Evolutionary conservation across 2,113 vertebrate genomes (phyloP).

Genomic region (Cromileptes altivelis): DNA sequence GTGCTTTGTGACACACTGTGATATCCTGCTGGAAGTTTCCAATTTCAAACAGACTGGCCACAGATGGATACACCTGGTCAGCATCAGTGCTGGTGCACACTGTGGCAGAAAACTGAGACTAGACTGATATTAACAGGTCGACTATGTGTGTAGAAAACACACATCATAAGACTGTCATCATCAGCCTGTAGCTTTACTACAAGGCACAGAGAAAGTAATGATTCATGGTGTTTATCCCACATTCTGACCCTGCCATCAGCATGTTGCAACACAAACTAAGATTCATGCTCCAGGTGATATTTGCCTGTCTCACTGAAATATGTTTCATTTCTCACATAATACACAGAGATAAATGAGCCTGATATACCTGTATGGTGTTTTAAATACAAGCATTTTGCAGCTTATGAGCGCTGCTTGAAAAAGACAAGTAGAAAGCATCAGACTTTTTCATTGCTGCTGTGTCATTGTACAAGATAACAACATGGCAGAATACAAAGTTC

Average conservation of each 20-base stretch:
- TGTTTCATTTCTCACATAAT: not conserved
- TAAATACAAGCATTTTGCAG: not conserved
- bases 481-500: not conserved
- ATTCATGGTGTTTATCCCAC: not conserved
- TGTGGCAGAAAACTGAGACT: slow-evolving; percentile 2
- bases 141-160: not conserved
- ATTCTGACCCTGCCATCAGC: not conserved
- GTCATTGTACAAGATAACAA: not conserved
- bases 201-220: not conserved
- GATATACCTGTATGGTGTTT: not conserved
- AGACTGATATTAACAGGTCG: not conserved
- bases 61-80: slow-evolving; percentile 17
- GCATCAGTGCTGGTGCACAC: not conserved
- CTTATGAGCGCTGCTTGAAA: not conserved
- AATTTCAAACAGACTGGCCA: not conserved
- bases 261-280: not conserved
- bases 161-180: not conserved
- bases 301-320: not conserved
- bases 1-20: not conserved
- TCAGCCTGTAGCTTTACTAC: not conserved
- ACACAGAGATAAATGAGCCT: not conserved
- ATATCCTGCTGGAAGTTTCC: not conserved
- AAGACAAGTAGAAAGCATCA: not conserved
- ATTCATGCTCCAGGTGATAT: not conserved
- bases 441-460: not conserved